These are phyloP conservation scores for Rhabdomys dilectus DNA, from an alignment of 2,113 vertebrate genomes.

Conservation along the genomic window DNA sequence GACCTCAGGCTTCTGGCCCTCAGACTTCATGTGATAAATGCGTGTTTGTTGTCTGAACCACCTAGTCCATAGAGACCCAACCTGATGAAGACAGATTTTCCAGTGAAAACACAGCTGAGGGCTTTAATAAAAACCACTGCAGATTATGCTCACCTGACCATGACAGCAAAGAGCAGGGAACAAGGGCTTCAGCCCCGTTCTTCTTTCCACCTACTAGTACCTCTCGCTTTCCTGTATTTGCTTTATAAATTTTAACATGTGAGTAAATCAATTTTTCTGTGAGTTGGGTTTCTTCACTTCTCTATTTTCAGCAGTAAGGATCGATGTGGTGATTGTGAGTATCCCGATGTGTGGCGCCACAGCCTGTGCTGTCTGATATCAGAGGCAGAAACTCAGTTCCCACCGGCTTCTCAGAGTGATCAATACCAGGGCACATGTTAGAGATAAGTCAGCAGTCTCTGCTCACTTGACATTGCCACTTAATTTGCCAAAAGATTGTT, in stretches of 20 bases:
- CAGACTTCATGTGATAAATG: too few species aligned
- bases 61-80: not conserved
- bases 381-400: not conserved
- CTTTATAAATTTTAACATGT: not conserved
- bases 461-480: not conserved
- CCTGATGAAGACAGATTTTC: not conserved
- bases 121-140: not conserved
- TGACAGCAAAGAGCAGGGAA: not conserved
- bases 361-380: not conserved
- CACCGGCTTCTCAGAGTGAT: not conserved
- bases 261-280: not conserved
- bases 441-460: not conserved
- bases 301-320: not conserved
- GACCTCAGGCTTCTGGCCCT: not conserved
- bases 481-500: conserved; percentile 16
- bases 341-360: not conserved
- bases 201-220: not conserved
- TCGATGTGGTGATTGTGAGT: not conserved
- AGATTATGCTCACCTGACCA: not conserved
- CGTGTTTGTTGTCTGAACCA: not conserved
- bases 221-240: not conserved
- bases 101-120: not conserved
- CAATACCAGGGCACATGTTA: not conserved
- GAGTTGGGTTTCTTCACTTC: not conserved
- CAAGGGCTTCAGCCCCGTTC: not conserved